Evolutionary conservation across 1,140 invertebrate species (phyloP).

Genomic region (Macrostomum lignano): DNA sequence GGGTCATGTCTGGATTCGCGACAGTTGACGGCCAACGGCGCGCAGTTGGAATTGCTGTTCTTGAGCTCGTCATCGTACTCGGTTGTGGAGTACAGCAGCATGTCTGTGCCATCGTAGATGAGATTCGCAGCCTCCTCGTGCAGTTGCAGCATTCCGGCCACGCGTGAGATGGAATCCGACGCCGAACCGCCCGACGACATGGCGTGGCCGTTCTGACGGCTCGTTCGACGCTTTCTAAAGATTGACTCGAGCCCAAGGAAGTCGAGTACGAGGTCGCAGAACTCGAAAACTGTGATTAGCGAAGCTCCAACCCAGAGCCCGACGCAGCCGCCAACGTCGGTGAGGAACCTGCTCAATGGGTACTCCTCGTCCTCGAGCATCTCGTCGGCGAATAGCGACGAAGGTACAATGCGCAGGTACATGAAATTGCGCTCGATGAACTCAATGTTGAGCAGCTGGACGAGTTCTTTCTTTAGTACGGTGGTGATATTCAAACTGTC

Average conservation of each 20-base stretch:
- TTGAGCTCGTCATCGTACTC: too few species aligned
- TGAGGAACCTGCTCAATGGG: slow-evolving; percentile 3
- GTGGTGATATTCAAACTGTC: not conserved
- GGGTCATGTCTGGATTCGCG: too few species aligned
- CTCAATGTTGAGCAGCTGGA: slow-evolving; percentile 4
- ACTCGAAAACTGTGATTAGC: slow-evolving; percentile 5
- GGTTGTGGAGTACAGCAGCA: too few species aligned
- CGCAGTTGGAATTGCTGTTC: too few species aligned
- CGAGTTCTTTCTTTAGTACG: not conserved
- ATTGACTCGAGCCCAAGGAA: slow-evolving; percentile 1
- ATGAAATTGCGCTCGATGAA: slow-evolving; percentile 6
- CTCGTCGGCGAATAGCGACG: slow-evolving; percentile 4
- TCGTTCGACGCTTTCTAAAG: too few species aligned
- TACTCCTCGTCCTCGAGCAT: slow-evolving; percentile 4
- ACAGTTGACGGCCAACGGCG: too few species aligned
- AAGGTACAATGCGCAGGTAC: not conserved
- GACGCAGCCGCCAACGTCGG: slow-evolving; percentile 5
- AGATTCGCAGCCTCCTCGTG: too few species aligned
- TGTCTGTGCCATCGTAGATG: too few species aligned
- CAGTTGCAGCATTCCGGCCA: too few species aligned
- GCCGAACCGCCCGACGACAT: too few species aligned
- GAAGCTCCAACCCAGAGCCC: slow-evolving; percentile 5
- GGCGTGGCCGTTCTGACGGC: too few species aligned
- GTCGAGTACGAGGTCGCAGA: slow-evolving; percentile 4
- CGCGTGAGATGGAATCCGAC: too few species aligned